These are phyloP conservation scores for Orchesellides sinensis DNA, from an alignment of 2,888 invertebrate species.

Conservation along the genomic window DNA sequence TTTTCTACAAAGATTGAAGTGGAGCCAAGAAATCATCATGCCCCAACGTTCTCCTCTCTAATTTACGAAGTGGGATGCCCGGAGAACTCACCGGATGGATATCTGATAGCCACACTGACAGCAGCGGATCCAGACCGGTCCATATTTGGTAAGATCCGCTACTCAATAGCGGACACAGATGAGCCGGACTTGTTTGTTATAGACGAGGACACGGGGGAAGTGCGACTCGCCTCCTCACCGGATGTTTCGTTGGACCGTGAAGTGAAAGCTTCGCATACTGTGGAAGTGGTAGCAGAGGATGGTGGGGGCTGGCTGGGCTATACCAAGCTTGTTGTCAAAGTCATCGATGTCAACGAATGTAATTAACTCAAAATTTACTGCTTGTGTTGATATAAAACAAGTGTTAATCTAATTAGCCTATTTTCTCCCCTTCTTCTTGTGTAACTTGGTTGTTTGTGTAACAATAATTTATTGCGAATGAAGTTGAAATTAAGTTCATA, in stretches of 20 bases:
- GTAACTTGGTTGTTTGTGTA: constrained; percentile 7
- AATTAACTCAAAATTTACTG: constrained; percentile 31
- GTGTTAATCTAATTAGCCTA: constrained; percentile 39
- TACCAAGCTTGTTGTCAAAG: constrained; percentile 86
- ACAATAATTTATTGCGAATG: constrained; percentile 4
- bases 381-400: constrained; percentile 16
- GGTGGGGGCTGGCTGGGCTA: constrained; percentile 87
- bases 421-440: neutral
- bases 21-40: constrained; percentile 86
- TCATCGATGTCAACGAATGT: constrained; percentile 88
- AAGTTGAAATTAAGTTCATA: no score
- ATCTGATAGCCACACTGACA: constrained; percentile 85
- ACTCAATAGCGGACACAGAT: constrained; percentile 81
- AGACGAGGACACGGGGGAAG: constrained; percentile 77
- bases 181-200: constrained; percentile 77
- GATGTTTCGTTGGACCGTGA: constrained; percentile 74
- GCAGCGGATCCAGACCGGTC: constrained; percentile 91
- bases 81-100: constrained; percentile 89
- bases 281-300: constrained; percentile 86
- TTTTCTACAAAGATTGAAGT: constrained; percentile 78
- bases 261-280: constrained; percentile 70
- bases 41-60: constrained; percentile 87
- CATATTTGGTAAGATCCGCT: constrained; percentile 83
- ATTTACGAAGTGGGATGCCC: constrained; percentile 87
- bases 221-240: constrained; percentile 66